Base-by-base conservation (phyloP, 1,140 invertebrate species). In the Scaptomyza graminum region DNA sequence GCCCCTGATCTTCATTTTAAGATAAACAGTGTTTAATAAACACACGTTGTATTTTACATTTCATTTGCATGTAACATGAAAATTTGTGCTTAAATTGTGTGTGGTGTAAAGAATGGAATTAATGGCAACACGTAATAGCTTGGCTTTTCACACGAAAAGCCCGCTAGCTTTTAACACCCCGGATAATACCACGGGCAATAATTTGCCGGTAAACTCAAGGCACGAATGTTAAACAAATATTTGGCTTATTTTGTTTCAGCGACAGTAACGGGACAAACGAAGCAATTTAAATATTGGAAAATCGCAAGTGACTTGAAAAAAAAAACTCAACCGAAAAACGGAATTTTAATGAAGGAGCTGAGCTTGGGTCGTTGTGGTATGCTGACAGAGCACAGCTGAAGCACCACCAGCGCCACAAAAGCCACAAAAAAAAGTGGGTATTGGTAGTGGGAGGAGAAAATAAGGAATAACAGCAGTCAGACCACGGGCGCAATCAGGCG, bases 291-390 rank as follows among this genome's bases (percentile, higher is more conserved):
- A 61, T 49, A 70, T 54, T 62, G 51, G 13, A 28, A 44, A 31
- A 63, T 31, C 8, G 54, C 34, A 47, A 70, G 55, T 51, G 37
- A 41, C 18, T 68, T 55, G 41, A 50, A 28, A 41, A 39, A 12
- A 12, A n/a, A 5, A 34, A 34, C 31, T 34, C 1, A 12, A 12
- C 37, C 37, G 3, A 55, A 41, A 34, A 34, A 34, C 31, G 57
- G 56, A 41, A 76, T 79, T 79, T 87, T 83, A 87, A 87, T 87
- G 83, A 87, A 76, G 66, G 65, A 72, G 51, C 77, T 43, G 62
- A 50, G 69, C 41, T 73, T 12, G 41, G 50, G 74, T 28, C 37
- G 22, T 41, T 41, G 37, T 51, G 67, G 62, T 62, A 67, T 60
- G 61, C 65, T 65, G 52, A 77, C 61, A 75, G 64, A 63, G 22